Percentiles rank a stretch among this genome's conserved stretches.
Conservation (phyloP, 2,797 vertebrate genomes). For the Odontamblyopus lacepedii region DNA sequence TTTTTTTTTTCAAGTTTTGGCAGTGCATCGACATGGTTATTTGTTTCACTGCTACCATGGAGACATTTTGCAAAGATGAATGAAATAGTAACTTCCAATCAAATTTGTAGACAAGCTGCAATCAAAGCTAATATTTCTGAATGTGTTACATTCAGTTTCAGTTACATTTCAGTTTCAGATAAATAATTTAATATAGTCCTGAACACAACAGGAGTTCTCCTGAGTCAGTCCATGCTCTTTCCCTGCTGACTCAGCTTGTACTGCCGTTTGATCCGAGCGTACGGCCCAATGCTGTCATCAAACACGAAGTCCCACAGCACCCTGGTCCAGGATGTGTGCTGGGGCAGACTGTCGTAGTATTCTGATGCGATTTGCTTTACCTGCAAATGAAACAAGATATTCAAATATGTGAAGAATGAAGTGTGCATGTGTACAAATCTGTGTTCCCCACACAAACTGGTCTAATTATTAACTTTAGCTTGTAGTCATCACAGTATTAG, state of each 20-base stretch:
- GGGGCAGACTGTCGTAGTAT: conserved; percentile 91
- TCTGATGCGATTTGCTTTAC: conserved; percentile 95
- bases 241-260: conserved; percentile 81
- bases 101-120: background rate
- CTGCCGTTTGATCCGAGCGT: conserved; percentile 88
- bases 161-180: conserved; percentile 12
- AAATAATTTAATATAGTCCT: background rate
- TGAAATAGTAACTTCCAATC: too few relatives aligned
- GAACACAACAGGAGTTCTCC: background rate
- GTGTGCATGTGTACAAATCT: background rate
- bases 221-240: conserved; percentile 43
- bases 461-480: background rate
- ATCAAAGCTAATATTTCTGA: conserved; percentile 19
- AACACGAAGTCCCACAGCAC: conserved; percentile 98
- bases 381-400: conserved; percentile 66
- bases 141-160: conserved; percentile 5
- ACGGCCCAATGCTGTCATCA: conserved; percentile 89
- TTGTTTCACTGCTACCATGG: too few relatives aligned
- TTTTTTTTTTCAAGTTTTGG: too few relatives aligned
- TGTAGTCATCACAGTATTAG: background rate
- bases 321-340: conserved; percentile 91
- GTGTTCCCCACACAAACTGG: background rate
- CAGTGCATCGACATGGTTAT: too few relatives aligned
- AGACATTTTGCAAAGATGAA: too few relatives aligned
- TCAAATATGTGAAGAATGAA: background rate